Conservation (phyloP, 30 jellyfish, hydroid and myxozoan genomes). For the Rhopilema esculentum region DNA sequence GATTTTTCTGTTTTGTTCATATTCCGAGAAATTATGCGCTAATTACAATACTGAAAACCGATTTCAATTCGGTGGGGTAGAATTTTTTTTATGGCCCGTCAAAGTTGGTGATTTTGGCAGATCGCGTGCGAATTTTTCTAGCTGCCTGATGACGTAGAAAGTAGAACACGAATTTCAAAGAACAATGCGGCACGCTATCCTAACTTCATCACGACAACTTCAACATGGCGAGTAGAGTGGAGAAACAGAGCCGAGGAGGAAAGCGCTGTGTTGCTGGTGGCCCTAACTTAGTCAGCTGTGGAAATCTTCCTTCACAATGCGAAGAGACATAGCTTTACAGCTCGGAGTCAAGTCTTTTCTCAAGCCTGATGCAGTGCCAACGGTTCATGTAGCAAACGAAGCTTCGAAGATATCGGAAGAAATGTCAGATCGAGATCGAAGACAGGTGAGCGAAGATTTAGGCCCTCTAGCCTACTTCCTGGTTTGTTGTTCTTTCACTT, state of each 20-base stretch:
- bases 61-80: not conserved
- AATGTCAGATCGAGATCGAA: slow-evolving; percentile 23
- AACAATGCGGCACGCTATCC: not conserved
- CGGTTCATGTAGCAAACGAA: slow-evolving; percentile 46
- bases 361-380: slow-evolving; percentile 50
- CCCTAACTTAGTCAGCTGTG: not conserved
- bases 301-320: slow-evolving; percentile 22
- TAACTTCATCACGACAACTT: not conserved
- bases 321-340: slow-evolving; percentile 39
- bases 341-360: slow-evolving; percentile 41
- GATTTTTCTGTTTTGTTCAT: not conserved
- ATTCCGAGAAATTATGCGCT: not conserved
- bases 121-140: slow-evolving; percentile 16
- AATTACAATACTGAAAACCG: not conserved
- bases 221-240: not conserved
- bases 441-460: slow-evolving; percentile 34
- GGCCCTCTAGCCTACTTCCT: slow-evolving; percentile 11
- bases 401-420: not conserved
- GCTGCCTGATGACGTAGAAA: slow-evolving; percentile 14
- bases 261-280: not conserved
- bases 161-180: slow-evolving; percentile 5
- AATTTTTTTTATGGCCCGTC: slow-evolving; percentile 1
- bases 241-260: not conserved
- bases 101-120: slow-evolving; percentile 10
- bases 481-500: not conserved